Conservation (phyloP, 2,888 invertebrate genomes). For the Galeruca laticollis region DNA sequence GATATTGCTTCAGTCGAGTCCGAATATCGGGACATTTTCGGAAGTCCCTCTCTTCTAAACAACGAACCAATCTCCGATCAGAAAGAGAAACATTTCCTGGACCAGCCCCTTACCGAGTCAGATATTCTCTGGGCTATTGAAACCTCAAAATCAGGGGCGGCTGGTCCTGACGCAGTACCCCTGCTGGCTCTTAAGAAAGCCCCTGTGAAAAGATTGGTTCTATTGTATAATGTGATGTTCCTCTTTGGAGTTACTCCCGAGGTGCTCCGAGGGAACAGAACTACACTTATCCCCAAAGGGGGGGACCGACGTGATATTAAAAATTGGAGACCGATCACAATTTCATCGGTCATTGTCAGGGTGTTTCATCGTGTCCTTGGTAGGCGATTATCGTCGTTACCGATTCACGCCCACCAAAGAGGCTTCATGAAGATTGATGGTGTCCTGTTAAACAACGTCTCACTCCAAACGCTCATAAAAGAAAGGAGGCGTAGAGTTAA, state of each 20-base stretch:
- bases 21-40: background rate
- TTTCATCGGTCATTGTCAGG: slow-evolving; percentile 49
- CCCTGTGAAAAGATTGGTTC: background rate
- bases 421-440: slow-evolving; percentile 60
- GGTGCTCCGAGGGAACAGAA: too few relatives aligned
- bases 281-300: background rate
- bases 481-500: background rate
- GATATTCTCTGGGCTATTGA: background rate
- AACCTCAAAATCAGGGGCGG: background rate
- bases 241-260: background rate
- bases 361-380: slow-evolving; percentile 52
- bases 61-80: background rate
- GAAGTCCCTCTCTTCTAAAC: background rate
- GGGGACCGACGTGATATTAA: slow-evolving; percentile 19
- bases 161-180: background rate
- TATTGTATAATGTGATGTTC: background rate
- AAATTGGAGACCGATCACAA: slow-evolving; percentile 57
- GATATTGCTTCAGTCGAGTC: background rate
- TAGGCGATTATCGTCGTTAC: slow-evolving; percentile 23
- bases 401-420: slow-evolving; percentile 50
- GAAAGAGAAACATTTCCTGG: background rate
- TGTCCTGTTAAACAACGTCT: slow-evolving; percentile 58
- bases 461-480: slow-evolving; percentile 51
- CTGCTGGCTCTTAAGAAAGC: background rate
- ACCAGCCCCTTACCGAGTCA: background rate